These are phyloP conservation scores for Zeus faber DNA, from an alignment of 2,113 vertebrate species.

Conservation along the genomic window DNA sequence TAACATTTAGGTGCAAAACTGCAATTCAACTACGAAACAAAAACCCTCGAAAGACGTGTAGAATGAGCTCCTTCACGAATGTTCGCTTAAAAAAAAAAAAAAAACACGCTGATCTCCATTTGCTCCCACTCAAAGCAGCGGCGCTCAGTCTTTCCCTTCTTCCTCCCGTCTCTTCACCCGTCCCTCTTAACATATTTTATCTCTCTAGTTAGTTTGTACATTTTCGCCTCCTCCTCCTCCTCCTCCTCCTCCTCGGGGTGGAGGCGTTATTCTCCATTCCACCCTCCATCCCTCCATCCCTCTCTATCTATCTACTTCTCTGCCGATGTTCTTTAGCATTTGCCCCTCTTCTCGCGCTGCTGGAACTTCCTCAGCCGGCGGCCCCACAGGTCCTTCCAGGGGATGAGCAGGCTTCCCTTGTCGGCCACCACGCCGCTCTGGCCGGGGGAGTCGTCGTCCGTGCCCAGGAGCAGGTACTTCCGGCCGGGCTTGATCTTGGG, in stretches of 20 bases:
- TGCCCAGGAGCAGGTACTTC: slow-evolving; percentile 95
- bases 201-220: slow-evolving; percentile 47
- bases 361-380: slow-evolving; percentile 96
- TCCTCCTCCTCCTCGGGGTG: slow-evolving; percentile 26
- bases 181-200: slow-evolving; percentile 41
- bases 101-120: slow-evolving; percentile 62
- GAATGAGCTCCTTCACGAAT: slow-evolving; percentile 74
- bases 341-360: slow-evolving; percentile 97
- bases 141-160: slow-evolving; percentile 54
- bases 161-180: slow-evolving; percentile 44
- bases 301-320: too few species aligned
- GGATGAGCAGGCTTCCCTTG: slow-evolving; percentile 96
- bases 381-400: slow-evolving; percentile 98
- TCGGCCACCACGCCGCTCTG: slow-evolving; percentile 95
- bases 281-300: not conserved
- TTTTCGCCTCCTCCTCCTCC: slow-evolving; percentile 27
- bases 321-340: too few species aligned
- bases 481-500: slow-evolving; percentile 95
- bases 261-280: slow-evolving; percentile 13
- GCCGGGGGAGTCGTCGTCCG: slow-evolving; percentile 88
- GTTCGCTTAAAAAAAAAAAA: slow-evolving; percentile 40
- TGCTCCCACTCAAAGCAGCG: slow-evolving; percentile 72
- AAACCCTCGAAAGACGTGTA: slow-evolving; percentile 56
- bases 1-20: slow-evolving; percentile 80
- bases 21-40: slow-evolving; percentile 73